Evolutionary conservation across 53 echinoderm and acorn worm genomes (phyloP).

Genomic region (Antedon mediterranea): DNA sequence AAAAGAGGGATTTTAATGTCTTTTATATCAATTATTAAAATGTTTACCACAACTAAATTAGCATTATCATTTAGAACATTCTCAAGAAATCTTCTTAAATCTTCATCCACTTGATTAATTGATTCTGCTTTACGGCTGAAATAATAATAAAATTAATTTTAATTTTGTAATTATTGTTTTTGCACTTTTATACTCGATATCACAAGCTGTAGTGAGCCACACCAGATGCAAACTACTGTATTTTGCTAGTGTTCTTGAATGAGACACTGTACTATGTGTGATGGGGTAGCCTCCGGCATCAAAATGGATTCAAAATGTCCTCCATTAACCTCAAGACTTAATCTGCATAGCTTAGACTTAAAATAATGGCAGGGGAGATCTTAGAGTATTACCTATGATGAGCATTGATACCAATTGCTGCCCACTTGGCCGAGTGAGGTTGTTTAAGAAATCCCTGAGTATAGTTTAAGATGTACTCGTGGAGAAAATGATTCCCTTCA

Average conservation of each 20-base stretch:
- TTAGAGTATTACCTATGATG: constrained; percentile 86
- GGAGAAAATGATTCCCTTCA: constrained; percentile 87
- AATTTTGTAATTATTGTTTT: no score
- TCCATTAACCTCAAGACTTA: no score
- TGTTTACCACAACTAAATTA: constrained; percentile 73
- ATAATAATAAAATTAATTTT: neutral
- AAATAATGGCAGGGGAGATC: no score
- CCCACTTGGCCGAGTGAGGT: constrained; percentile 85
- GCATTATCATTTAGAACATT: constrained; percentile 41
- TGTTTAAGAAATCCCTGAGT: constrained; percentile 75
- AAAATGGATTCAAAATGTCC: no score
- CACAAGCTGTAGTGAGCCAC: no score
- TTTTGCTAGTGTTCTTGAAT: no score
- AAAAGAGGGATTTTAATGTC: no score
- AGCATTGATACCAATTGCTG: constrained; percentile 86
- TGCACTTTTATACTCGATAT: no score
- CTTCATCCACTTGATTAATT: constrained; percentile 72
- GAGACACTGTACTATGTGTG: no score
- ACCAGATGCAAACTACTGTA: no score
- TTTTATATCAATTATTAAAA: neutral
- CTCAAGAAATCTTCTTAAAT: constrained; percentile 43
- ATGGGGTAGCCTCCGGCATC: no score
- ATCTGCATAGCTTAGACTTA: no score
- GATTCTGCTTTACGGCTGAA: constrained; percentile 68
- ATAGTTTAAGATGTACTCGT: constrained; percentile 91